These are phyloP conservation scores for Invenusta paracnida DNA, from an alignment of 2,888 invertebrate genomes.

Conservation along the genomic window DNA sequence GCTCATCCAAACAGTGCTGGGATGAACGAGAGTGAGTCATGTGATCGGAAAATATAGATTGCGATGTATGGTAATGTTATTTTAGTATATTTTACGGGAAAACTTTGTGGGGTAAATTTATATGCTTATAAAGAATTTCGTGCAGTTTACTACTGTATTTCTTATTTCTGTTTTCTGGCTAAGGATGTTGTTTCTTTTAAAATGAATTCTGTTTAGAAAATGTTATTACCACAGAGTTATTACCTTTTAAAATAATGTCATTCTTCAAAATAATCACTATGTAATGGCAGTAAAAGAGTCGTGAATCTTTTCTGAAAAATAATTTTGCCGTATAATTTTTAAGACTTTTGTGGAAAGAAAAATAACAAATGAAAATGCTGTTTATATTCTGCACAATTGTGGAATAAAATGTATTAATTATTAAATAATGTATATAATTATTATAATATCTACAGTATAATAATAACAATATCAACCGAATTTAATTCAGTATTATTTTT, in stretches of 20 bases:
- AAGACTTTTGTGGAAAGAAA: not conserved
- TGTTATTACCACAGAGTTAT: too few relatives aligned
- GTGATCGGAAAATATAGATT: too few relatives aligned
- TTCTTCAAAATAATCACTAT: too few relatives aligned
- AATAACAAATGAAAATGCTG: not conserved
- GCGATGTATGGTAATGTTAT: too few relatives aligned
- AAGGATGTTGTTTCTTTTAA: too few relatives aligned
- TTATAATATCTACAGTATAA: not conserved
- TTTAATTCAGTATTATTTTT: not conserved
- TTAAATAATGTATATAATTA: not conserved
- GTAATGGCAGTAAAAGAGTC: too few relatives aligned
- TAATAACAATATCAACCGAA: too few relatives aligned
- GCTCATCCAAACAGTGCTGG: not conserved
- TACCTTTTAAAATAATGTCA: too few relatives aligned
- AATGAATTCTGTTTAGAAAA: too few relatives aligned
- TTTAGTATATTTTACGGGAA: not conserved
- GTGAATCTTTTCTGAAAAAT: too few relatives aligned
- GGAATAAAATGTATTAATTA: not conserved
- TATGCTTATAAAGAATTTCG: not conserved
- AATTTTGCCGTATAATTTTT: not conserved
- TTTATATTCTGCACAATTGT: not conserved
- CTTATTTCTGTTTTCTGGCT: too few relatives aligned
- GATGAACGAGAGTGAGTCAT: not conserved
- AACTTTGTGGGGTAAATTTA: not conserved
- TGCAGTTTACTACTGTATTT: too few relatives aligned